phyloP scores from a whole-genome alignment of 1,140 invertebrate genomes.

The Hormaphis cornu region DNA sequence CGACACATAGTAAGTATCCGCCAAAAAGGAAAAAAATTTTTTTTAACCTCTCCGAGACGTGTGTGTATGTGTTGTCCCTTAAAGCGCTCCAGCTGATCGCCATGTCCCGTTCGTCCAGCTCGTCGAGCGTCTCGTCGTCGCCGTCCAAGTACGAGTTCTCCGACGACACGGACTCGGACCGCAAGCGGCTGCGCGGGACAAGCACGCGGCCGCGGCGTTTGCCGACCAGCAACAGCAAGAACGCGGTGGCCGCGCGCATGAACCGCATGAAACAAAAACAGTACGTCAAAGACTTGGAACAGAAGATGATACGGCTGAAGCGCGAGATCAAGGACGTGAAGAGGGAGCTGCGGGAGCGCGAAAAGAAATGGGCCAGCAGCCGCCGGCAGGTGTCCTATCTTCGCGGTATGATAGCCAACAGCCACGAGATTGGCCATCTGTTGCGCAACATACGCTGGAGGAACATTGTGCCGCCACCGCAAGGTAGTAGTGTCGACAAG shows the following conservation, averaged over 20 bases:
- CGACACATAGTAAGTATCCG: neutral
- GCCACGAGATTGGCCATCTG: neutral
- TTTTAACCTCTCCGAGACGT: neutral
- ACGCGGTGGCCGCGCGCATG: conserved; percentile 7
- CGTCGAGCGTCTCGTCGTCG: neutral
- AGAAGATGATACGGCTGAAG: neutral
- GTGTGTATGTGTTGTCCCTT: neutral
- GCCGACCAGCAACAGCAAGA: conserved; percentile 22
- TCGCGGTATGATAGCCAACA: neutral
- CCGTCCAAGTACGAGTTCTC: conserved; percentile 2
- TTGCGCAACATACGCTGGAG: conserved; percentile 20
- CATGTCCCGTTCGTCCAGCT: neutral
- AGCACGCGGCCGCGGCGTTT: neutral
- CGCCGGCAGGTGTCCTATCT: conserved; percentile 5
- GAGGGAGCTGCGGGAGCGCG: neutral
- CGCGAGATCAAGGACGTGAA: neutral
- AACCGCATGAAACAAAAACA: conserved; percentile 23
- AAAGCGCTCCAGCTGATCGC: neutral
- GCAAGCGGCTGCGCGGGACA: neutral
- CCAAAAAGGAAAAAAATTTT: too few relatives aligned
- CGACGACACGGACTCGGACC: neutral
- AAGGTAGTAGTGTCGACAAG: conserved; percentile 22
- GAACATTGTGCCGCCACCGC: neutral
- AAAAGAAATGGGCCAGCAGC: neutral
- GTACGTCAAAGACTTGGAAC: conserved; percentile 5